These are phyloP conservation scores for Maconellicoccus hirsutus DNA, from an alignment of 1,140 invertebrate genomes.

Conservation along the genomic window DNA sequence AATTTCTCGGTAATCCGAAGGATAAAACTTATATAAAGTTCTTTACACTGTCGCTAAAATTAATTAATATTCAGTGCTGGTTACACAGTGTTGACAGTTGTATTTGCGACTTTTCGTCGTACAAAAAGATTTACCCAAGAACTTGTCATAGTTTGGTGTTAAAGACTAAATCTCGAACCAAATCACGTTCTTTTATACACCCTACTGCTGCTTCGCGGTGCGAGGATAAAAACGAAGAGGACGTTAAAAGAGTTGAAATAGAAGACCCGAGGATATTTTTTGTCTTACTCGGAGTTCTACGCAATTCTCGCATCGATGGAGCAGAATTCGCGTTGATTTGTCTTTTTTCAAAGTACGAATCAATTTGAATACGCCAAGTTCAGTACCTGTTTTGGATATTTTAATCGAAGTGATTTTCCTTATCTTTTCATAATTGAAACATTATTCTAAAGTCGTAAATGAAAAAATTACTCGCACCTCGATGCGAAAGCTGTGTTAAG, in stretches of 20 bases:
- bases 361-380: too few relatives aligned
- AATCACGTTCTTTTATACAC: slow-evolving; percentile 17
- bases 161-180: slow-evolving; percentile 19
- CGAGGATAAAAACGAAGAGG: background rate
- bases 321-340: background rate
- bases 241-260: background rate
- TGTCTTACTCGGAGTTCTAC: too few relatives aligned
- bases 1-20: slow-evolving; percentile 3
- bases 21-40: slow-evolving; percentile 14
- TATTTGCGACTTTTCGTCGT: slow-evolving; percentile 18
- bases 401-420: too few relatives aligned
- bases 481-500: too few relatives aligned
- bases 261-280: background rate
- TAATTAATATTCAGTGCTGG: slow-evolving; percentile 17
- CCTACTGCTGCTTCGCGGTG: background rate
- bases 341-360: background rate
- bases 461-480: too few relatives aligned
- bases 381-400: too few relatives aligned
- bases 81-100: slow-evolving; percentile 17
- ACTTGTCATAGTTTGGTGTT: slow-evolving; percentile 20
- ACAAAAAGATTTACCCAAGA: slow-evolving; percentile 21
- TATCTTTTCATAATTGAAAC: too few relatives aligned
- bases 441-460: too few relatives aligned
- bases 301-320: background rate
- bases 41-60: slow-evolving; percentile 10